These are phyloP conservation scores for Latrodectus elegans DNA, from an alignment of 2,888 invertebrate genomes.

Conservation along the genomic window DNA sequence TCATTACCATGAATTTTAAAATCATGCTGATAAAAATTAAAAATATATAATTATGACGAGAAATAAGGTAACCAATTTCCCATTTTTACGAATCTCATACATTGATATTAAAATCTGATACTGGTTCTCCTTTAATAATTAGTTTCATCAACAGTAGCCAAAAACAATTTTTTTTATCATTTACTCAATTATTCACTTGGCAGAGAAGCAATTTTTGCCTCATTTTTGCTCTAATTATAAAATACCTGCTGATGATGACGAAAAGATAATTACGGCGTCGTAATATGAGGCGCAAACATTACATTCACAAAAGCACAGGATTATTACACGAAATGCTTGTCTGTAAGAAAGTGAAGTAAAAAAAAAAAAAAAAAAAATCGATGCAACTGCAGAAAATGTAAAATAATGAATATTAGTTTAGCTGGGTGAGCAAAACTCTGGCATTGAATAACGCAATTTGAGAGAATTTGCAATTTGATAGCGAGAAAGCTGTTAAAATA, in stretches of 20 bases:
- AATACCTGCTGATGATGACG: conserved; percentile 62
- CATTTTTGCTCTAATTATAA: conserved; percentile 54
- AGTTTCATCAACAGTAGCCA: not conserved
- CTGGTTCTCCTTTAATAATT: not conserved
- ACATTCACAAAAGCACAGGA: conserved; percentile 63
- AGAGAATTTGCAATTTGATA: conserved; percentile 53
- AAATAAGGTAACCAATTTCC: no score
- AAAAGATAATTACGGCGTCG: conserved; percentile 62
- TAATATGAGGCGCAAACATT: conserved; percentile 65
- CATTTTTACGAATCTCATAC: no score
- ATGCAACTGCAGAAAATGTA: conserved; percentile 33
- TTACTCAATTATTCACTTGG: conserved; percentile 45
- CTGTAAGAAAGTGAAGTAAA: not conserved
- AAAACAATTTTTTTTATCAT: not conserved
- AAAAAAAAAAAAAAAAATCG: conserved; percentile 14
- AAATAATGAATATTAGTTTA: conserved; percentile 65
- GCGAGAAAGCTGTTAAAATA: conserved; percentile 67
- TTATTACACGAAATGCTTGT: conserved; percentile 53
- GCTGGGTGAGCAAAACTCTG: conserved; percentile 53
- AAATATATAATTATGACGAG: no score
- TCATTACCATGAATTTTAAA: no score
- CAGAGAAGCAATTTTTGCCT: conserved; percentile 50
- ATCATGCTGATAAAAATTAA: no score
- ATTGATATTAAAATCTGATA: no score
- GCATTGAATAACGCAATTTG: conserved; percentile 29